A percentile compares a stretch with the other conserved stretches of the same genome.
Conservation (phyloP, 2,888 invertebrate genomes). For the Drosophila buzzatii region DNA sequence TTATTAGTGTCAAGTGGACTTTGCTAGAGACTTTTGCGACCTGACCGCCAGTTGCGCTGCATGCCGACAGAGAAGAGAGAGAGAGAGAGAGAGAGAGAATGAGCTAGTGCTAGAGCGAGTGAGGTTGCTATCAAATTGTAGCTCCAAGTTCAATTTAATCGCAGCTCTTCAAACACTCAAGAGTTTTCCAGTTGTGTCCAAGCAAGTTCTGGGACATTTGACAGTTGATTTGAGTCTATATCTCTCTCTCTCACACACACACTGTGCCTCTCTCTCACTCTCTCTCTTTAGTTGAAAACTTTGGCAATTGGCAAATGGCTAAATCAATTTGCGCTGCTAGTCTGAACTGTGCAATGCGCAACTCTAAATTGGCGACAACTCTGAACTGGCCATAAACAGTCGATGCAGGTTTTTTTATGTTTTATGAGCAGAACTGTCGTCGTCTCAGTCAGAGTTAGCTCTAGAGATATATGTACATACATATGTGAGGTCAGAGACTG, state of each 20-base stretch:
- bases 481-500: no score
- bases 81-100: neutral
- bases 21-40: constrained; percentile 67
- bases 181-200: constrained; percentile 36
- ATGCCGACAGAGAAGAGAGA: neutral
- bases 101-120: neutral
- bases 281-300: constrained; percentile 22
- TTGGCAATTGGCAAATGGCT: constrained; percentile 39
- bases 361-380: constrained; percentile 13
- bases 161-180: constrained; percentile 42
- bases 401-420: neutral
- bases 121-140: constrained; percentile 42
- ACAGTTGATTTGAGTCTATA: constrained; percentile 29
- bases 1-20: constrained; percentile 79
- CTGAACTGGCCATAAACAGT: constrained; percentile 5
- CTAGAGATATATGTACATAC: no score
- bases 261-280: neutral
- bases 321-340: constrained; percentile 46
- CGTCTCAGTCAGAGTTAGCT: neutral
- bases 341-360: constrained; percentile 33
- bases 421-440: neutral
- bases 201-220: constrained; percentile 33
- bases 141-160: constrained; percentile 59
- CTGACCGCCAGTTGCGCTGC: constrained; percentile 45
- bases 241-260: neutral